Base-by-base conservation (phyloP, 1,140 invertebrate species). In the Planococcus citri region DNA sequence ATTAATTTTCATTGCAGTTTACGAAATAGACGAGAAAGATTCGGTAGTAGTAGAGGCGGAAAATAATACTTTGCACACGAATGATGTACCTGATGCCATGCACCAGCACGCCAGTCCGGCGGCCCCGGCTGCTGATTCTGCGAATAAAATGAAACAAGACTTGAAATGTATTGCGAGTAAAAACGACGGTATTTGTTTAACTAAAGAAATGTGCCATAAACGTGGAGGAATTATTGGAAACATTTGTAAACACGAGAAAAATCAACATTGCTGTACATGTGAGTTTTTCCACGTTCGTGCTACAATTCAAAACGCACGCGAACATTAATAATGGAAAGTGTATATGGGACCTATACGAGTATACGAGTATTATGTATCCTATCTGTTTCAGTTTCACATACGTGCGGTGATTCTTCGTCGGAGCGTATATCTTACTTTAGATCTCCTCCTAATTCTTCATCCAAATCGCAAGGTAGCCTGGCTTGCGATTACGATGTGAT, bases 401-500 rank as follows among this genome's bases (percentile, higher is more conserved):
- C 75, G 1, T 79, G 78, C 70, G 78, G 75, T 17, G 75, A 77
- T 69, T 71, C 73, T 0, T 74, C 77, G 0, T 67, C 61, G 6
- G 76, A 78, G 72, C 64, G 72, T 33, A 68, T 74, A 0, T 74
- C 76, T 1, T 76, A 75, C 68, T 76, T 78, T 68, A 72, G 76
- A 38, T 78, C 77, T 0, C 78, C 78, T 1, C 75, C 75, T 8
- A 77, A 74, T 70, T 75, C 77, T 14, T 72, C 73, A 1, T 25
- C 41, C 14, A 76, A 75, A 25, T 74, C 76, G 3, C 64, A 73
- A n/a, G 78, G 78, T 1, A 77, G 76, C 21, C 69, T 78, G 1
- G 76, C 78, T 9, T 79, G 78, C 69, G 76, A 78, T 64, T 77
- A 75, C 71, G 77, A 78, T n/a, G 58, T 78, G 3, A 70, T 73